Conservation (phyloP, 1,140 invertebrate genomes). For the Drosophila littoralis region DNA sequence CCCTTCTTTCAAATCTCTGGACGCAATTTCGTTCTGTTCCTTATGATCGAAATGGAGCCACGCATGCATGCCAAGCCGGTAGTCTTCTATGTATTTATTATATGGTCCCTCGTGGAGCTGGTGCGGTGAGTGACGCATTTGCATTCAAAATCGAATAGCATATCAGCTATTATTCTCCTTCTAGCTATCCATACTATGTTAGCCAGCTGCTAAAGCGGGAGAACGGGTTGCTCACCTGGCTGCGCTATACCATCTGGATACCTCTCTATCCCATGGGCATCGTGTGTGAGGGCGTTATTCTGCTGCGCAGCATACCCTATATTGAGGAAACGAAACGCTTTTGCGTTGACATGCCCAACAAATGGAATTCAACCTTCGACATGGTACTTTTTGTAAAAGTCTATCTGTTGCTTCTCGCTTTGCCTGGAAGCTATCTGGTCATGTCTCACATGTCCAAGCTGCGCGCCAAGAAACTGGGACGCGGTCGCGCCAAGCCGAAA, state of each 20-base stretch:
- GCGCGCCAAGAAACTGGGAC: conserved; percentile 87
- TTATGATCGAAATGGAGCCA: conserved; percentile 92
- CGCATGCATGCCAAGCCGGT: conserved; percentile 94
- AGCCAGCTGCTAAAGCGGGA: conserved; percentile 91
- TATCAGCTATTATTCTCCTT: neutral
- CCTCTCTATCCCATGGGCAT: conserved; percentile 95
- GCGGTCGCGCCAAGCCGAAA: conserved; percentile 61
- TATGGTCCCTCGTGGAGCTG: conserved; percentile 93
- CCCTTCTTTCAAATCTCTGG: conserved; percentile 90
- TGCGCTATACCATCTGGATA: conserved; percentile 97
- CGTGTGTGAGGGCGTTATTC: conserved; percentile 92
- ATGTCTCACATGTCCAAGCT: conserved; percentile 92
- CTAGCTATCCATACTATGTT: conserved; percentile 95
- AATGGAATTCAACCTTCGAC: conserved; percentile 94
- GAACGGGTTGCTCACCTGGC: conserved; percentile 93
- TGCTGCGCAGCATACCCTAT: conserved; percentile 93
- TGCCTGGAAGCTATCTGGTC: conserved; percentile 90
- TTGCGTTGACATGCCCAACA: conserved; percentile 91
- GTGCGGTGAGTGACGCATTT: conserved; percentile 87
- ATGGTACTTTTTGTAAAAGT: conserved; percentile 91
- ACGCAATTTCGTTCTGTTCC: conserved; percentile 92
- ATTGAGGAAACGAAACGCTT: conserved; percentile 94
- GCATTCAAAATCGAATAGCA: neutral
- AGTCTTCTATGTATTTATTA: conserved; percentile 93
- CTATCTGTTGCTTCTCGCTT: conserved; percentile 90